Evolutionary conservation across 1,140 invertebrate genomes (phyloP).

Genomic region (Sipha flava): DNA sequence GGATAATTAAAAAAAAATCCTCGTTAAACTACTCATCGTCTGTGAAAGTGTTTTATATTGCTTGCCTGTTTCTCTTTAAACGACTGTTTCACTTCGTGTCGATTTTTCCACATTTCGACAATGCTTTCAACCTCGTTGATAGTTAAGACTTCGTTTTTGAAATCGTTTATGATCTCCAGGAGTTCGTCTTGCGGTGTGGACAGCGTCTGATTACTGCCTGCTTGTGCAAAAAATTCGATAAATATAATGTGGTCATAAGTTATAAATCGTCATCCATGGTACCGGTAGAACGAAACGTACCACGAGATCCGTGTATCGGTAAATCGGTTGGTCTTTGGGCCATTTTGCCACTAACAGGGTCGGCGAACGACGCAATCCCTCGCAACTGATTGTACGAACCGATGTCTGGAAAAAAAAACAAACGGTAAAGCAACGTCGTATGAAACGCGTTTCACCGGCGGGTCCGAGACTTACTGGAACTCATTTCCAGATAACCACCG

Average conservation of each 20-base stretch:
- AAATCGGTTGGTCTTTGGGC: neutral
- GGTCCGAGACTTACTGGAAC: conserved; percentile 7
- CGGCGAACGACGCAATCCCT: neutral
- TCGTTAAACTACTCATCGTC: neutral
- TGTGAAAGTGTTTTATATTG: neutral
- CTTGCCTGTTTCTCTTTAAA: conserved; percentile 65
- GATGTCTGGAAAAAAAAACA: neutral
- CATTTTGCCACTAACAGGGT: neutral
- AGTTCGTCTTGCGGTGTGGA: conserved; percentile 58
- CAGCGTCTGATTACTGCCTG: conserved; percentile 20
- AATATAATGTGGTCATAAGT: neutral
- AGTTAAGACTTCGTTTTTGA: conserved; percentile 79
- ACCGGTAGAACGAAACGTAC: neutral
- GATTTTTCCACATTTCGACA: conserved; percentile 72
- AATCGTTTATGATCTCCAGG: conserved; percentile 77
- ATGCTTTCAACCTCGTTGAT: conserved; percentile 74
- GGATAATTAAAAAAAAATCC: neutral
- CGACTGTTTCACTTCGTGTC: conserved; percentile 75
- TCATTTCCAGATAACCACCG: conserved; percentile 29
- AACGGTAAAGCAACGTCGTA: too few relatives aligned
- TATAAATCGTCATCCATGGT: neutral
- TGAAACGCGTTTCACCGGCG: too few relatives aligned
- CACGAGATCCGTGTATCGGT: neutral
- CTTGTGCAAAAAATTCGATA: neutral
- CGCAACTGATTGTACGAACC: neutral